phyloP scores from a whole-genome alignment of 2,113 vertebrate species.

The Bothrops jararaca region DNA sequence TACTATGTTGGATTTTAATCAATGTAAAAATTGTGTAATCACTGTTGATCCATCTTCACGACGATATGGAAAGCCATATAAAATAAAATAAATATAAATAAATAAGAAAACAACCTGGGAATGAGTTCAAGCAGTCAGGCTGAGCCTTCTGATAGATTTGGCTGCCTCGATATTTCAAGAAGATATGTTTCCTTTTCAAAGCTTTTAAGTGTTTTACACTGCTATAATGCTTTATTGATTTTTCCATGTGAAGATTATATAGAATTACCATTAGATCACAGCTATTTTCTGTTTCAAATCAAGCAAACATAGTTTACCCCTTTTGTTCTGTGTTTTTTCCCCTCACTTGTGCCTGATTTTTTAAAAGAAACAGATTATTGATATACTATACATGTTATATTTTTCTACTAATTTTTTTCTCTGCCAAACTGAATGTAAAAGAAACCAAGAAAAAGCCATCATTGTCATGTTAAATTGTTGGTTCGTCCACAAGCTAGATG shows the following conservation, averaged over 20 bases:
- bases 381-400: background rate
- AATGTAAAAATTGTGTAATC: background rate
- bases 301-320: background rate
- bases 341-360: background rate
- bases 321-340: background rate
- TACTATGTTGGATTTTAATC: background rate
- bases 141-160: background rate
- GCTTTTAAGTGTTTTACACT: background rate
- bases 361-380: conserved; percentile 1
- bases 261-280: background rate
- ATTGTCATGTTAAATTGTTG: conserved; percentile 4
- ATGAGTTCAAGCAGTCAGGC: background rate
- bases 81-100: background rate
- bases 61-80: background rate
- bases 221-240: conserved; percentile 11
- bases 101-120: background rate
- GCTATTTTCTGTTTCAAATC: background rate
- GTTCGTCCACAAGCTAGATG: background rate
- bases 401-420: conserved; percentile 6
- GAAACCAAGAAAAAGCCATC: conserved; percentile 31
- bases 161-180: background rate
- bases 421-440: conserved; percentile 22
- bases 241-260: conserved; percentile 16
- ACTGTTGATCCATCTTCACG: background rate
- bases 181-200: background rate